These are phyloP conservation scores for Leucania comma DNA, from an alignment of 2,888 invertebrate species.

Conservation along the genomic window DNA sequence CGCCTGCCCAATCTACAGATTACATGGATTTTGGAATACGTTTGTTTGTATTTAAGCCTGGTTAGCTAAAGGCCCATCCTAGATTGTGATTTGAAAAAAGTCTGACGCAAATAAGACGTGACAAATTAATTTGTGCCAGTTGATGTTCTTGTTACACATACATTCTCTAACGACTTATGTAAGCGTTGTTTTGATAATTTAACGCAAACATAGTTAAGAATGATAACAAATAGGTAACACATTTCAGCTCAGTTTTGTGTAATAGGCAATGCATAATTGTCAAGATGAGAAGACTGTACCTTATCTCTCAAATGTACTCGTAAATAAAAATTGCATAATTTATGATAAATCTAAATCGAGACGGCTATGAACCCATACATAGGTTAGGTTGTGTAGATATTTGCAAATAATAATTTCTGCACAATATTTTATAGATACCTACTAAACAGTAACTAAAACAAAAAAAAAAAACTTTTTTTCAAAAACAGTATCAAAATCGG, in stretches of 20 bases:
- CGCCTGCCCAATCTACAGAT: too few relatives aligned
- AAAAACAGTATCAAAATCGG: too few relatives aligned
- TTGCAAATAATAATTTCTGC: not conserved
- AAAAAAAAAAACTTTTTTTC: too few relatives aligned
- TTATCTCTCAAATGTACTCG: constrained; percentile 1
- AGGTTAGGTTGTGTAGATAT: not conserved
- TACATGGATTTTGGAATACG: too few relatives aligned
- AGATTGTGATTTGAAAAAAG: not conserved
- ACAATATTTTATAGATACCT: too few relatives aligned
- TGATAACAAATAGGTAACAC: not conserved
- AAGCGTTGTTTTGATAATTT: constrained; percentile 4
- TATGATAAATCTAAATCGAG: not conserved
- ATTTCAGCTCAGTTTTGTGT: constrained; percentile 5
- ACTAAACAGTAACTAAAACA: too few relatives aligned
- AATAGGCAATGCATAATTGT: too few relatives aligned
- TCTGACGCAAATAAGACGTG: not conserved
- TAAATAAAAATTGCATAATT: constrained; percentile 17
- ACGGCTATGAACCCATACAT: not conserved
- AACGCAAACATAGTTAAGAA: constrained; percentile 21
- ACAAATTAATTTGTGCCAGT: not conserved
- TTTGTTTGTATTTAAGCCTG: too few relatives aligned
- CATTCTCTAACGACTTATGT: not conserved
- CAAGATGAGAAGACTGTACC: constrained; percentile 10
- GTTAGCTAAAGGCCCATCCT: too few relatives aligned
- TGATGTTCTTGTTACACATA: constrained; percentile 5